Conservation (phyloP, 2,888 invertebrate species). For the Drosophila aldrichi region DNA sequence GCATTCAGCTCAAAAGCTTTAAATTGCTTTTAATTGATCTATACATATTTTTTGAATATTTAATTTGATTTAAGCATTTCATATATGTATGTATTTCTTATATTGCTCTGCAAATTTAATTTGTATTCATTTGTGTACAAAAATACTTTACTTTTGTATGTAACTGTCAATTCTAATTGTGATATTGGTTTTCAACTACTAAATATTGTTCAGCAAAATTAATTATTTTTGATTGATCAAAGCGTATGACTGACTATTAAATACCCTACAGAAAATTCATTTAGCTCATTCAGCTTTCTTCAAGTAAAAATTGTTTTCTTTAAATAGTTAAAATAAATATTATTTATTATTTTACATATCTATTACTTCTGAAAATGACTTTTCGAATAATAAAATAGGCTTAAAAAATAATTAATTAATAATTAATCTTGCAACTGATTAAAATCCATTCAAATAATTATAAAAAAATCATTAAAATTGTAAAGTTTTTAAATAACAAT, state of each 20-base stretch:
- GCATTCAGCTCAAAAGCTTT: constrained; percentile 41
- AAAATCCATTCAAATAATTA: not conserved
- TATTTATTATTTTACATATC: too few species aligned
- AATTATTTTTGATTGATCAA: not conserved
- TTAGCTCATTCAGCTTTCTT: too few species aligned
- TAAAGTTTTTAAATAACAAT: too few species aligned
- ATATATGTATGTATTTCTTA: not conserved
- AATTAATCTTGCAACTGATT: not conserved
- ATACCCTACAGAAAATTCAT: not conserved
- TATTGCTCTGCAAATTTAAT: not conserved
- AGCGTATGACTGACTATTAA: not conserved
- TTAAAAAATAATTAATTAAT: too few species aligned
- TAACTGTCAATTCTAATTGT: not conserved
- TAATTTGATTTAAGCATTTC: not conserved
- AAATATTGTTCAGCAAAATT: not conserved
- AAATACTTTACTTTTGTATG: not conserved
- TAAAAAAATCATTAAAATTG: not conserved
- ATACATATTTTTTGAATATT: not conserved
- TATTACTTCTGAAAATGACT: too few species aligned
- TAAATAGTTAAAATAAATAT: too few species aligned
- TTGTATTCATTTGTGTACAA: not conserved
- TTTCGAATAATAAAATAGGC: too few species aligned
- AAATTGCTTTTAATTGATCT: not conserved
- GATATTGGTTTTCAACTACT: not conserved
- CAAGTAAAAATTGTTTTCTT: too few species aligned